phyloP scores from a whole-genome alignment of 2,113 vertebrate species.

The Aramus guarauna region DNA sequence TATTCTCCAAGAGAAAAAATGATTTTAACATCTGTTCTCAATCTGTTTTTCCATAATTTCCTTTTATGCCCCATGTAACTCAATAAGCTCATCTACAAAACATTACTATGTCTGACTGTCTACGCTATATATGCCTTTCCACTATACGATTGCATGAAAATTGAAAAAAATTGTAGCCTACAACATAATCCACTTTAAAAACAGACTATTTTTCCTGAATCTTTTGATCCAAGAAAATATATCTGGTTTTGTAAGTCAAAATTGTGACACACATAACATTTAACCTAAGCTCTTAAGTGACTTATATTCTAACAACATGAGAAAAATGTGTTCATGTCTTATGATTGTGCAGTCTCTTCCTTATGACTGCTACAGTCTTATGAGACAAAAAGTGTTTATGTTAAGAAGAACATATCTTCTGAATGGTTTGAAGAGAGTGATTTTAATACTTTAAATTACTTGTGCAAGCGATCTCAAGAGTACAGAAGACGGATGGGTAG shows the following conservation, averaged over 20 bases:
- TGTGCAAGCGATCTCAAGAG: not conserved
- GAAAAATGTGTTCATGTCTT: not conserved
- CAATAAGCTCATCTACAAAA: constrained; percentile 18
- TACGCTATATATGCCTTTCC: not conserved
- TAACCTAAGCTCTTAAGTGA: not conserved
- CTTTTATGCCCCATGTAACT: constrained; percentile 12
- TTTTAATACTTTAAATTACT: not conserved
- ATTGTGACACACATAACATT: not conserved
- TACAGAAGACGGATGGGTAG: not conserved
- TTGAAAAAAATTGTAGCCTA: not conserved
- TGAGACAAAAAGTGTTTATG: not conserved
- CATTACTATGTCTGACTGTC: not conserved
- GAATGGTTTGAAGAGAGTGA: not conserved
- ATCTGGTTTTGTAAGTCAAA: not conserved
- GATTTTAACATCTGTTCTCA: constrained; percentile 18
- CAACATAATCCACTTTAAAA: not conserved
- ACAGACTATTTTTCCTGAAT: not conserved
- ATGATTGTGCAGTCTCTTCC: not conserved
- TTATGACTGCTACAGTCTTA: not conserved
- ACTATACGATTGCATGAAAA: not conserved
- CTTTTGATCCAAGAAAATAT: not conserved
- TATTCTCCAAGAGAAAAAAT: not conserved
- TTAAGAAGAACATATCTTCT: not conserved
- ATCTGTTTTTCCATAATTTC: not conserved
- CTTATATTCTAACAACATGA: not conserved